These are phyloP conservation scores for Illadopsis cleaveri DNA, from an alignment of 2,113 vertebrate genomes.

Conservation along the genomic window DNA sequence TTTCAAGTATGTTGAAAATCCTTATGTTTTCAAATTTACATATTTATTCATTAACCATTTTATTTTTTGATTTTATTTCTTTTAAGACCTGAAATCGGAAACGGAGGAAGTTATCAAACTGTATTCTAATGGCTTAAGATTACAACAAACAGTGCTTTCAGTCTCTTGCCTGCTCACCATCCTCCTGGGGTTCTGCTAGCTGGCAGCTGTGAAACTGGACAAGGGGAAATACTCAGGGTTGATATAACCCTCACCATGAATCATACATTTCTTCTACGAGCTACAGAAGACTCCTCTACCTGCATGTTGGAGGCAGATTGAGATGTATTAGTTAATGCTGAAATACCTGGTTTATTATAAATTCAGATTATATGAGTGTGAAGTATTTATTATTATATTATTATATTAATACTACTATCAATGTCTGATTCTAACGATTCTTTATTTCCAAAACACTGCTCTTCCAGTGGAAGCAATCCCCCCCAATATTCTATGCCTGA, in stretches of 20 bases:
- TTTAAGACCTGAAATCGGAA: constrained; percentile 18
- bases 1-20: constrained; percentile 12
- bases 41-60: neutral
- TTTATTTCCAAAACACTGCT: neutral
- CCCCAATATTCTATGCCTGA: neutral
- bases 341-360: neutral
- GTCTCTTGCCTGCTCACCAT: neutral
- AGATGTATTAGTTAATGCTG: neutral
- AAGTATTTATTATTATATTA: constrained; percentile 58
- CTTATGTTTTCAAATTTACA: neutral
- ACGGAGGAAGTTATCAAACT: constrained; percentile 7
- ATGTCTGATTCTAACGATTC: neutral
- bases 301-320: neutral
- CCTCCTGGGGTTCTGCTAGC: neutral
- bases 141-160: neutral
- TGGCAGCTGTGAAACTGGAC: neutral
- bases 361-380: constrained; percentile 23
- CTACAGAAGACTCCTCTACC: neutral
- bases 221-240: neutral
- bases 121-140: constrained; percentile 2
- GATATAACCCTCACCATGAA: neutral
- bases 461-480: constrained; percentile 23
- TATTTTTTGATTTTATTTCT: neutral
- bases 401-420: constrained; percentile 24
- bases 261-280: neutral